Conservation (phyloP, 1,140 invertebrate genomes). For the Drosophila arizonae region DNA sequence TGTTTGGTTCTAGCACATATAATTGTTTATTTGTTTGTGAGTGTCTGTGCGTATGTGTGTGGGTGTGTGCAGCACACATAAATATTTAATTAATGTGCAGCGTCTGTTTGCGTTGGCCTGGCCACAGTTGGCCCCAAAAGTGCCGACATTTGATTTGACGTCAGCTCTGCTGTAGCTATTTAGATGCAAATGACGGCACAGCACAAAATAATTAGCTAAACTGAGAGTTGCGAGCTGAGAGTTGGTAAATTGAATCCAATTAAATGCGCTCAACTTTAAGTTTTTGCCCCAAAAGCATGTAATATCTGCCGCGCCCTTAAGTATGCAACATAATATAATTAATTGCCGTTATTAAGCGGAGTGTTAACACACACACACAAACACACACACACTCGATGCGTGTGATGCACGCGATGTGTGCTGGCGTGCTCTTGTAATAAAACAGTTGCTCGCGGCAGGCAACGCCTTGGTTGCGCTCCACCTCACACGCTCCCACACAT, state of each 20-base stretch:
- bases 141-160: slow-evolving; percentile 49
- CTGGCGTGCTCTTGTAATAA: slow-evolving; percentile 5
- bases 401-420: slow-evolving; percentile 40
- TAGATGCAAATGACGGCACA: slow-evolving; percentile 47
- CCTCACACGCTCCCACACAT: slow-evolving; percentile 2
- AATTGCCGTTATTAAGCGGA: slow-evolving; percentile 59
- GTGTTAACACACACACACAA: slow-evolving; percentile 29
- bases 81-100: slow-evolving; percentile 77
- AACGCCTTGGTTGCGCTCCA: slow-evolving; percentile 34
- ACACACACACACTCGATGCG: slow-evolving; percentile 16
- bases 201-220: slow-evolving; percentile 53
- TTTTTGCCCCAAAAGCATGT: background rate
- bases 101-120: slow-evolving; percentile 31
- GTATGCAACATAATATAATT: slow-evolving; percentile 41
- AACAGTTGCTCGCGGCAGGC: slow-evolving; percentile 29
- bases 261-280: background rate
- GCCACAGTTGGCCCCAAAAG: slow-evolving; percentile 28
- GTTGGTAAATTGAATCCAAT: slow-evolving; percentile 4
- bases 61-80: slow-evolving; percentile 50
- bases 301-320: background rate
- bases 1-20: slow-evolving; percentile 60
- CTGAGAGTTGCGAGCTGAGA: background rate
- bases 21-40: slow-evolving; percentile 45
- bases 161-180: slow-evolving; percentile 31
- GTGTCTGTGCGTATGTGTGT: slow-evolving; percentile 14